A percentile compares a stretch with the other conserved stretches of the same genome.
Conservation (phyloP, 2,888 invertebrate species). For the Cremastobaeus sp. region DNA sequence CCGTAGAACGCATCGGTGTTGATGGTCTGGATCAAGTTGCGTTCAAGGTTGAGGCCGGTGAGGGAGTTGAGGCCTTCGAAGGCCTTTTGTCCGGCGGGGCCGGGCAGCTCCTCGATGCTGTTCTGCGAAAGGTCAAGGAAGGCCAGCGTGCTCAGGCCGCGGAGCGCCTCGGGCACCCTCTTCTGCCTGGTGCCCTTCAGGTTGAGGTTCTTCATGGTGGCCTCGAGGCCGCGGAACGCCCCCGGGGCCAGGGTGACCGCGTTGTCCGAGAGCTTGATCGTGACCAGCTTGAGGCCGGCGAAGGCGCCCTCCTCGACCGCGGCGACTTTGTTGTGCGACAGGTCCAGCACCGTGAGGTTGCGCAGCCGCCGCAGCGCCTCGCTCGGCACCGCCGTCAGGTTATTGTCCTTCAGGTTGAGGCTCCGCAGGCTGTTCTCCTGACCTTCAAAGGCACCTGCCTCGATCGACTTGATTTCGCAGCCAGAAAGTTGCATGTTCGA, state of each 20-base stretch:
- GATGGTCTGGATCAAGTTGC: conserved; percentile 90
- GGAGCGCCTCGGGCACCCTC: conserved; percentile 87
- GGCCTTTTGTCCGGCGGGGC: conserved; percentile 82
- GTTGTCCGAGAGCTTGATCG: conserved; percentile 92
- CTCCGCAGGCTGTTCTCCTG: conserved; percentile 90
- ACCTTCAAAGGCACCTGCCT: conserved; percentile 88
- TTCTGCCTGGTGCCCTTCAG: conserved; percentile 92
- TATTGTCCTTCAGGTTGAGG: conserved; percentile 91
- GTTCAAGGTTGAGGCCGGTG: conserved; percentile 91
- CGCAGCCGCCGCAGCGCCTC: conserved; percentile 84
- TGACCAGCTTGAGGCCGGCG: conserved; percentile 86
- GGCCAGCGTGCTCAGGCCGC: conserved; percentile 87
- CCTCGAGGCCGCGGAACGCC: conserved; percentile 89
- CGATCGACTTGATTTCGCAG: conserved; percentile 86
- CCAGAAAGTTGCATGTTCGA: conserved; percentile 92
- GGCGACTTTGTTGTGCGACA: conserved; percentile 89
- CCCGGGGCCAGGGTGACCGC: conserved; percentile 86
- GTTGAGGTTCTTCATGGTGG: conserved; percentile 91
- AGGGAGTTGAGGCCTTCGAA: conserved; percentile 89
- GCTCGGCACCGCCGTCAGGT: conserved; percentile 87
- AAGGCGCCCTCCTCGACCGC: conserved; percentile 88
- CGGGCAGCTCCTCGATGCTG: conserved; percentile 89
- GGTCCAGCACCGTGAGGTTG: conserved; percentile 88
- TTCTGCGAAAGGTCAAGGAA: conserved; percentile 95
- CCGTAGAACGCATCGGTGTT: conserved; percentile 88